Evolutionary conservation across 1,140 invertebrate species (phyloP).

Genomic region (Mamestra configurata): DNA sequence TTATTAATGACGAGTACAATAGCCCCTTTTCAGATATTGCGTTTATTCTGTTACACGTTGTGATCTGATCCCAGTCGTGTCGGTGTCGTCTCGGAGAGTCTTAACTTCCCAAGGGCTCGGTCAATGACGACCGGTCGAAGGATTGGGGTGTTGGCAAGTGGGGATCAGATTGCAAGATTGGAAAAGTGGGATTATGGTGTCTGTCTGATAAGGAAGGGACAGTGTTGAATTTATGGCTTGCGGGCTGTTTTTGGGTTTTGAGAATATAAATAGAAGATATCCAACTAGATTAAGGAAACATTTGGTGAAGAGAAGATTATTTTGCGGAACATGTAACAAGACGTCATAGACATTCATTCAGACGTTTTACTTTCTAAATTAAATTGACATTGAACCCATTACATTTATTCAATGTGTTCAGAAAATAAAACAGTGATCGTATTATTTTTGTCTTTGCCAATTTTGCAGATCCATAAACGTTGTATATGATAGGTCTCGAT

Average conservation of each 20-base stretch:
- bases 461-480: not conserved
- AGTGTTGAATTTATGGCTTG: not conserved
- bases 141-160: constrained; percentile 12
- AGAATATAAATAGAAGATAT: not conserved
- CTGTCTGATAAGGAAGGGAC: constrained; percentile 12
- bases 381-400: constrained; percentile 28
- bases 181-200: constrained; percentile 19
- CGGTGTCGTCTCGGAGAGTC: not conserved
- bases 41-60: too few species aligned
- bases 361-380: constrained; percentile 26
- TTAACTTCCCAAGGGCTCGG: constrained; percentile 7
- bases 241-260: not conserved
- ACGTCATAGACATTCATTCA: not conserved
- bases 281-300: too few species aligned
- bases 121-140: constrained; percentile 8
- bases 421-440: not conserved
- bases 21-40: too few species aligned
- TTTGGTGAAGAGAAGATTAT: not conserved
- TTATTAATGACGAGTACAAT: too few species aligned
- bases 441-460: not conserved
- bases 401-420: not conserved
- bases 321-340: not conserved
- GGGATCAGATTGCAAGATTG: constrained; percentile 27
- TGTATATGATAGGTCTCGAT: not conserved
- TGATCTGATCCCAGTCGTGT: too few species aligned